phyloP scores from a whole-genome alignment of 2,113 vertebrate genomes.

The Sylvia atricapilla region DNA sequence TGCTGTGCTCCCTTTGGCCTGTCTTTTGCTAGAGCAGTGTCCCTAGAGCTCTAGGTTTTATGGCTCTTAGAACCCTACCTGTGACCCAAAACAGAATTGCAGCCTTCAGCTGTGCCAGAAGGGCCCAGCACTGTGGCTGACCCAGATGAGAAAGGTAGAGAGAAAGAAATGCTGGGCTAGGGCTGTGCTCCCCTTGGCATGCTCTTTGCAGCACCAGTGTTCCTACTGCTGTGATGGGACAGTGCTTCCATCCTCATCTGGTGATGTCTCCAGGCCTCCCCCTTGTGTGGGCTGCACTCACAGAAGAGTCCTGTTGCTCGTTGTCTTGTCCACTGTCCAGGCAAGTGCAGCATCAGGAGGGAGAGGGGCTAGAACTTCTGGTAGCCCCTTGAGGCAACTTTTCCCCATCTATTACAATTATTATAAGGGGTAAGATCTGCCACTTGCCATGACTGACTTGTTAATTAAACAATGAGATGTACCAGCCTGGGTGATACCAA shows the following conservation, averaged over 20 bases:
- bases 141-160: neutral
- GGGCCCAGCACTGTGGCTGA: neutral
- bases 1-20: neutral
- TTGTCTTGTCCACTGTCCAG: neutral
- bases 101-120: neutral
- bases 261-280: neutral
- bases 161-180: neutral
- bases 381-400: neutral
- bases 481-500: neutral
- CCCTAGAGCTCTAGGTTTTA: neutral
- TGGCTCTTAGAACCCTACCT: neutral
- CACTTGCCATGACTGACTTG: neutral
- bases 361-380: neutral
- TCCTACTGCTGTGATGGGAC: fast-evolving
- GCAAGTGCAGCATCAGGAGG: neutral
- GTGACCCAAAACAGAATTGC: neutral
- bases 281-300: fast-evolving
- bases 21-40: neutral
- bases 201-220: neutral
- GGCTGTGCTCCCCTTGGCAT: neutral
- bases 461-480: conserved; percentile 18
- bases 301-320: neutral
- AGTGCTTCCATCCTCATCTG: neutral
- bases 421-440: neutral
- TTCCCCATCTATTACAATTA: neutral